Conservation (phyloP, 2,797 vertebrate genomes). For the Gallinago stenura region DNA sequence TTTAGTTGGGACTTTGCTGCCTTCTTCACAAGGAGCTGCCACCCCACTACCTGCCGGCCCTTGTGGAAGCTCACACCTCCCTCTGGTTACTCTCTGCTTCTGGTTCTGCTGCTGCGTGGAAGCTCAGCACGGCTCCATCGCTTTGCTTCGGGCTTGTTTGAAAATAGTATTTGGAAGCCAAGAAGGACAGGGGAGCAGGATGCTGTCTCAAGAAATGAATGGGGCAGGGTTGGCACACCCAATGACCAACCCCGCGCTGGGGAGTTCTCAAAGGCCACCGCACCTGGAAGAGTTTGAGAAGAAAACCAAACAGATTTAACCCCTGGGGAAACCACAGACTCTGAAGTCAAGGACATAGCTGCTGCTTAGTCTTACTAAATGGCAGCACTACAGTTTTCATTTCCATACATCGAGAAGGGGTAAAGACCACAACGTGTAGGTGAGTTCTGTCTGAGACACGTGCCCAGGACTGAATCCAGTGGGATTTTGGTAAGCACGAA, state of each 20-base stretch:
- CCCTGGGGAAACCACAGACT: not conserved
- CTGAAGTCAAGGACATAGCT: not conserved
- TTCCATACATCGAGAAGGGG: not conserved
- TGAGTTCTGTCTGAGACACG: not conserved
- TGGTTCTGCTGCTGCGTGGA: accelerated
- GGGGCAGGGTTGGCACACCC: not conserved
- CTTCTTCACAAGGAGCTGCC: not conserved
- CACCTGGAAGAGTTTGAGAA: not conserved
- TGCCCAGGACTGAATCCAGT: not conserved
- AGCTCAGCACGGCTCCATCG: not conserved
- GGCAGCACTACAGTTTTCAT: not conserved
- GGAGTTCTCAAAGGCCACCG: not conserved
- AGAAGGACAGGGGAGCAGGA: not conserved
- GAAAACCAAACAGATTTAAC: not conserved
- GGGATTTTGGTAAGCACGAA: not conserved
- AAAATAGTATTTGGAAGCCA: not conserved
- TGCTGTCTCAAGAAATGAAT: not conserved
- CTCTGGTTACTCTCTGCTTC: not conserved
- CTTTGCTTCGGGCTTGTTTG: not conserved
- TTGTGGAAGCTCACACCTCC: accelerated
- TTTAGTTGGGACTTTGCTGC: not conserved
- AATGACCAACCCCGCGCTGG: not conserved
- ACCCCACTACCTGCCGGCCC: not conserved
- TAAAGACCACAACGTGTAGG: accelerated
- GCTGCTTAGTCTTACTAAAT: not conserved